Base-by-base conservation (phyloP, 1,140 invertebrate genomes). In the Kradibia gibbosae region DNA sequence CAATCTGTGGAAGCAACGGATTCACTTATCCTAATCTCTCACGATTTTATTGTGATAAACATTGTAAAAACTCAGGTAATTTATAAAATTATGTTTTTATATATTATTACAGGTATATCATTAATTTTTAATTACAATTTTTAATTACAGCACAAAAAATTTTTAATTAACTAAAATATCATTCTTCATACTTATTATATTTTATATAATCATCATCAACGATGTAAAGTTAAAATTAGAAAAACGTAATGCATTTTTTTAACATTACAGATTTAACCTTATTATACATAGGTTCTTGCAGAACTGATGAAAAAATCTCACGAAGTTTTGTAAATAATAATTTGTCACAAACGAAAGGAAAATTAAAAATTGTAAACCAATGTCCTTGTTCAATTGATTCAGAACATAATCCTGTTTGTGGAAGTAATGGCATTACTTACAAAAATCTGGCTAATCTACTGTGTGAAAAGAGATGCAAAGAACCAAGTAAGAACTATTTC, bases 401-500 rank as follows among this genome's bases (percentile, higher is more conserved):
- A 11, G 57, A 55, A 22, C 87, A 86, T 65, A 86, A 84, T 81
- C 86, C 87, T 0, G 79, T 86, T 17, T 88, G 86, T 72, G 87
- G 84, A 65, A 86, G 79, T 50, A 83, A 87, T 73, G 85, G 83
- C 34, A 78, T 85, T 8, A 87, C 87, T 1, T 88, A 87, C 60
- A 62, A 67, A 3, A 88, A 88, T 81, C 80, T 79, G 10, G 78
- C 67, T 2, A 57, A 81, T 57, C 75, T 87, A 4, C 53, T 78
- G n/a, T 88, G 86, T 74, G 85, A 85, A 22, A 78, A 72, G 13
- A 78, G 72, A 31, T 88, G 86, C 73, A 84, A 85, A 55, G n/a
- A 79, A 48, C 82, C 73, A 85, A 45, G 87, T 88, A 84, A 87
- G 86, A n/a, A n/a, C n/a, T n/a, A n/a, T n/a, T n/a, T n/a, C n/a